Percentiles rank a stretch among this genome's conserved stretches.
phyloP scores from a whole-genome alignment of 1,140 invertebrate species.

The Lanistes nyassanus region DNA sequence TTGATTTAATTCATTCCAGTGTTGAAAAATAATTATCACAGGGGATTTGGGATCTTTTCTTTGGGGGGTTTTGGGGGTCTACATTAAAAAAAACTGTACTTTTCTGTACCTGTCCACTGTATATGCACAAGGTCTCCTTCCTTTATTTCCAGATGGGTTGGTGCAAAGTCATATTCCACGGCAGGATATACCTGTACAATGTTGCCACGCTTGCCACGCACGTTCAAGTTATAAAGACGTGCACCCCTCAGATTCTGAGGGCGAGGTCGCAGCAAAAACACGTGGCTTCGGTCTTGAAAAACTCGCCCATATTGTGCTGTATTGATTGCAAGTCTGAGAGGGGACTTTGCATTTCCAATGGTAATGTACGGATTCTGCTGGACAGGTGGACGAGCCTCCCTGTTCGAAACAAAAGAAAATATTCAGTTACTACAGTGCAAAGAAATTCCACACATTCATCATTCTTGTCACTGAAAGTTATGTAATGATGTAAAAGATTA shows the following conservation, averaged over 20 bases:
- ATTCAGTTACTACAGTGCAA: too few species aligned
- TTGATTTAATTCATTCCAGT: too few species aligned
- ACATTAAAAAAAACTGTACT: too few species aligned
- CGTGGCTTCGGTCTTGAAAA: constrained; percentile 65
- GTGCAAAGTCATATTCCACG: constrained; percentile 65
- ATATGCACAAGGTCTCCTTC: constrained; percentile 60
- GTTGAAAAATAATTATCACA: too few species aligned
- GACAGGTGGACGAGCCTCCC: constrained; percentile 42
- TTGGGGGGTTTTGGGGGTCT: too few species aligned
- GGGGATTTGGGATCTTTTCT: too few species aligned
- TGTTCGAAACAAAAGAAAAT: constrained; percentile 12
- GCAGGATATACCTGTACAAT: constrained; percentile 65
- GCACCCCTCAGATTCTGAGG: constrained; percentile 35
- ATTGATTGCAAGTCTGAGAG: constrained; percentile 61
- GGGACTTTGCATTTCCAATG: constrained; percentile 48
- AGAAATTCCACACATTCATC: too few species aligned
- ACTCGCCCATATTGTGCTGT: constrained; percentile 64
- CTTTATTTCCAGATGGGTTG: constrained; percentile 50
- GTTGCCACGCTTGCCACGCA: constrained; percentile 64
- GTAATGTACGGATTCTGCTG: constrained; percentile 54
- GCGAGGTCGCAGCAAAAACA: constrained; percentile 54
- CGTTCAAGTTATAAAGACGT: constrained; percentile 59
- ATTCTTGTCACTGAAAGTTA: too few species aligned
- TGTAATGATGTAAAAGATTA: too few species aligned
- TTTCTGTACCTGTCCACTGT: constrained; percentile 63